phyloP scores from a whole-genome alignment of 1,140 invertebrate species.

The Drosophila sechellia region DNA sequence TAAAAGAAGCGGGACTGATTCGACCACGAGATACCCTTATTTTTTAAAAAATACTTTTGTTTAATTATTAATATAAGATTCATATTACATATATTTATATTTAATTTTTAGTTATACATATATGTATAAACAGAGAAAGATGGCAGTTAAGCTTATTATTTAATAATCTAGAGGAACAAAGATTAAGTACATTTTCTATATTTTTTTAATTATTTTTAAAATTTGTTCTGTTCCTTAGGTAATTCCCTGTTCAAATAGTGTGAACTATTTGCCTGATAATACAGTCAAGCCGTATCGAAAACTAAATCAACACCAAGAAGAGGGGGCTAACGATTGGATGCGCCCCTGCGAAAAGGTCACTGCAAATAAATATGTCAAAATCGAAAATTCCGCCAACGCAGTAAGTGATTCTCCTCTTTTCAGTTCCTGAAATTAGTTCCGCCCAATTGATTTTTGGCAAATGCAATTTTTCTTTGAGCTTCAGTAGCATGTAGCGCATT shows the following conservation, averaged over 20 bases:
- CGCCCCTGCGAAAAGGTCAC: constrained; percentile 63
- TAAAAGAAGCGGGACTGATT: not conserved
- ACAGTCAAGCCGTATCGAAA: constrained; percentile 32
- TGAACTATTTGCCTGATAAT: not conserved
- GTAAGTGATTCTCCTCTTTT: constrained; percentile 13
- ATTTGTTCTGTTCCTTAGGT: no score
- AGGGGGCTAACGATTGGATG: constrained; percentile 55
- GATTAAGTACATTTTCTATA: no score
- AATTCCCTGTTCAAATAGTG: not conserved
- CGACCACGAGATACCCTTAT: not conserved
- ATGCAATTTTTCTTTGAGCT: constrained; percentile 31
- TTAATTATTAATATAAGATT: no score
- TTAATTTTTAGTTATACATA: no score
- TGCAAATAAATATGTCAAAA: constrained; percentile 76
- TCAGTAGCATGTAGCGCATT: constrained; percentile 13
- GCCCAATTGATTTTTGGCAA: constrained; percentile 66
- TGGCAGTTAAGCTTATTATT: no score
- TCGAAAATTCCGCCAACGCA: constrained; percentile 57
- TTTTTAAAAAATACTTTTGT: not conserved
- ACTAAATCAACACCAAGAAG: constrained; percentile 46
- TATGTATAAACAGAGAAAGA: no score
- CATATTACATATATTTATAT: no score
- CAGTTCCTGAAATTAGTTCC: constrained; percentile 61
- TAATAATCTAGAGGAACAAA: no score
- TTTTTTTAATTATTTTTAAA: no score